phyloP scores from a whole-genome alignment of 2,113 vertebrate species.

The Elgaria multicarinata region DNA sequence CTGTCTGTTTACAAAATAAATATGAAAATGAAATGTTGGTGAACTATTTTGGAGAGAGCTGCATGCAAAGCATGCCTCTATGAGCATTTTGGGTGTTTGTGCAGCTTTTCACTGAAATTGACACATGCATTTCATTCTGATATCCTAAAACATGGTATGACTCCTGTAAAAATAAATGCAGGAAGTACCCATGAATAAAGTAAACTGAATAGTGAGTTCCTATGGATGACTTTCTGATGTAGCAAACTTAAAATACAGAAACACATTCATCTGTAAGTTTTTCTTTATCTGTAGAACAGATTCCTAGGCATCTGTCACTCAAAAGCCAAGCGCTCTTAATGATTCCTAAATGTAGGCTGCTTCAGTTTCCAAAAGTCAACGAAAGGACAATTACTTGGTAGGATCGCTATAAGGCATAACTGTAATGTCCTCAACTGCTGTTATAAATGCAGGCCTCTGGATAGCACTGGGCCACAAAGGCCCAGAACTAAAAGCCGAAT shows the following conservation, averaged over 20 bases:
- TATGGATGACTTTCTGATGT: not conserved
- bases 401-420: not conserved
- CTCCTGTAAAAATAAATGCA: not conserved
- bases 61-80: not conserved
- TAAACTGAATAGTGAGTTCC: not conserved
- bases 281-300: not conserved
- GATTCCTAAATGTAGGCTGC: not conserved
- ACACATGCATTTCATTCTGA: not conserved
- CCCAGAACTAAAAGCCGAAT: not conserved
- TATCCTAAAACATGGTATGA: not conserved
- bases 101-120: not conserved
- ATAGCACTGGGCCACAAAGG: not conserved
- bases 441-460: not conserved
- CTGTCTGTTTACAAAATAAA: not conserved
- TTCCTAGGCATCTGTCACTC: not conserved
- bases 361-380: not conserved
- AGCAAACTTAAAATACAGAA: not conserved
- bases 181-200: not conserved
- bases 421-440: not conserved
- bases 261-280: not conserved
- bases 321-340: not conserved
- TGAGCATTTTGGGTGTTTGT: not conserved
- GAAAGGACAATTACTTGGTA: not conserved
- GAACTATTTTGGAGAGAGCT: not conserved
- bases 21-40: not conserved